These are phyloP conservation scores for Coecobrya sp. DNA, from an alignment of 2,888 invertebrate genomes.

Conservation along the genomic window DNA sequence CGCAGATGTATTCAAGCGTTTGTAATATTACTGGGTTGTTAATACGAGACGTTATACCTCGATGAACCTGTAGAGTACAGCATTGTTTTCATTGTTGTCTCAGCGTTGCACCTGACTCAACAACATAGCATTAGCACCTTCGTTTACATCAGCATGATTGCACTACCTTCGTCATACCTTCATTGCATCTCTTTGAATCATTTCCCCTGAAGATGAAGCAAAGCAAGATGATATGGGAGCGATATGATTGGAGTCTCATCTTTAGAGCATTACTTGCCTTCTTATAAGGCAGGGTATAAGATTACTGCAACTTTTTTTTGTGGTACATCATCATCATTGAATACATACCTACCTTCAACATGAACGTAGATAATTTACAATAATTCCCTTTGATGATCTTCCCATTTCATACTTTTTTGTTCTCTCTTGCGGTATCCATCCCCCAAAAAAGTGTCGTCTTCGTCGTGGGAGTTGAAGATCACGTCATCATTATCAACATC, in stretches of 20 bases:
- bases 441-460: slow-evolving; percentile 77
- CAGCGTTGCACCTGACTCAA: slow-evolving; percentile 61
- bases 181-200: background rate
- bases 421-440: slow-evolving; percentile 61
- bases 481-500: slow-evolving; percentile 72
- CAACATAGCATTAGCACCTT: slow-evolving; percentile 24
- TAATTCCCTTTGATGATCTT: slow-evolving; percentile 40
- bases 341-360: background rate
- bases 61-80: background rate
- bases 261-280: background rate
- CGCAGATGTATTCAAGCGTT: background rate
- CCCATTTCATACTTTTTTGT: slow-evolving; percentile 53
- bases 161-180: background rate
- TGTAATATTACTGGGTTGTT: background rate
- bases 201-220: slow-evolving; percentile 8
- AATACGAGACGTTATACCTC: background rate
- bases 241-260: background rate
- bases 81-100: slow-evolving; percentile 54
- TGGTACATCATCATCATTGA: background rate
- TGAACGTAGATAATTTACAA: slow-evolving; percentile 12
- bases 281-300: background rate
- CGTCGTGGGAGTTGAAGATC: slow-evolving; percentile 79
- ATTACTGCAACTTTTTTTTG: background rate
- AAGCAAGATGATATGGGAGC: background rate
- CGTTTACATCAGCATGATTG: background rate